A percentile compares a stretch with the other conserved stretches of the same genome.
These are phyloP conservation scores for Channa maculata DNA, from an alignment of 2,113 vertebrate species.

Conservation along the genomic window DNA sequence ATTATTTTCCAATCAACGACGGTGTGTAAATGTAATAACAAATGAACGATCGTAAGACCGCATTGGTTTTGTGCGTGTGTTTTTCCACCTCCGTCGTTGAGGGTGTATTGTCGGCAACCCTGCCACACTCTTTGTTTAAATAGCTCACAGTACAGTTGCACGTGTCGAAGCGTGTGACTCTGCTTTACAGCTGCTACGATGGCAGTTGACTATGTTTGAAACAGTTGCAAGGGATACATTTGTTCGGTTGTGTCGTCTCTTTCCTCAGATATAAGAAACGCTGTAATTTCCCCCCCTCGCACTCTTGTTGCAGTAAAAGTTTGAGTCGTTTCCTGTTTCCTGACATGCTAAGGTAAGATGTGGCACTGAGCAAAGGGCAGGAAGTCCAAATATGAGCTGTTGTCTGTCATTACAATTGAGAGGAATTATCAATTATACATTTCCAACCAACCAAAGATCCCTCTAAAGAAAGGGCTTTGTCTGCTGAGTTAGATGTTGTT, in stretches of 20 bases:
- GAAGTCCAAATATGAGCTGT: constrained; percentile 32
- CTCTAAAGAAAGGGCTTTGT: background rate
- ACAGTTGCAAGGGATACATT: constrained; percentile 1
- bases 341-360: background rate
- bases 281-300: constrained; percentile 15
- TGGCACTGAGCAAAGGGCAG: constrained; percentile 25
- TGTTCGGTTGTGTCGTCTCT: background rate
- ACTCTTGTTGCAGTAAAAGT: constrained; percentile 41
- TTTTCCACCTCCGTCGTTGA: constrained; percentile 1
- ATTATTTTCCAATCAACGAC: too few species aligned
- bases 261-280: background rate
- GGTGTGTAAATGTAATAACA: background rate
- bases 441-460: too few species aligned
- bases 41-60: background rate
- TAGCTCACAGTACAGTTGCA: constrained; percentile 78
- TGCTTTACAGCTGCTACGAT: constrained; percentile 34
- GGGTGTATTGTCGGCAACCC: constrained; percentile 44
- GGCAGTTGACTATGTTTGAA: constrained; percentile 28
- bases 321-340: constrained; percentile 44
- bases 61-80: constrained; percentile 42
- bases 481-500: constrained; percentile 6
- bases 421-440: constrained; percentile 14
- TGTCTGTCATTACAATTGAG: constrained; percentile 9
- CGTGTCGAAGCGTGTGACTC: constrained; percentile 83
- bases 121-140: constrained; percentile 80